Evolutionary conservation across 1,140 invertebrate species (phyloP).

Genomic region (Caenorhabditis elegans): DNA sequence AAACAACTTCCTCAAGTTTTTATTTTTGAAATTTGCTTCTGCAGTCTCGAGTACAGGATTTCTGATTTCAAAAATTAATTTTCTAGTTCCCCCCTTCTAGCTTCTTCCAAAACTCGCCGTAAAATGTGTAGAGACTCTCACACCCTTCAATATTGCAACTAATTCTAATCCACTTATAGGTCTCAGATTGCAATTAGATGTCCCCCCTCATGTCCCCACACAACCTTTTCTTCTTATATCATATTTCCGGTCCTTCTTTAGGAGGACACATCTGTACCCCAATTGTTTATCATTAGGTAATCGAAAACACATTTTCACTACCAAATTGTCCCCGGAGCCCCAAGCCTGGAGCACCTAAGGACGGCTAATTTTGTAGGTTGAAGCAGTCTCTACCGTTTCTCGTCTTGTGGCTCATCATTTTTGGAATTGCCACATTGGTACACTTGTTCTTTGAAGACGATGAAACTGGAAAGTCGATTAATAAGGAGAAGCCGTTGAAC

Average conservation of each 20-base stretch:
- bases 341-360: too few relatives aligned
- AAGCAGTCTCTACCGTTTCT: constrained; percentile 16
- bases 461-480: neutral
- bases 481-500: constrained; percentile 15
- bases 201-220: neutral
- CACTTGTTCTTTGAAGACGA: constrained; percentile 27
- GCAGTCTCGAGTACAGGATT: too few relatives aligned
- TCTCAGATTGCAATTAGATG: constrained; percentile 31
- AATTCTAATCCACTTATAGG: constrained; percentile 26
- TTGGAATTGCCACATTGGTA: neutral
- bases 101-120: too few relatives aligned
- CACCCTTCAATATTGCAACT: neutral
- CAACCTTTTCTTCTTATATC: constrained; percentile 1
- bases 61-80: too few relatives aligned
- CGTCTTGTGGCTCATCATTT: constrained; percentile 1
- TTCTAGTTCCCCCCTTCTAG: too few relatives aligned
- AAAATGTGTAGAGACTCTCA: too few relatives aligned
- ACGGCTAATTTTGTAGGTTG: neutral
- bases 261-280: constrained; percentile 7
- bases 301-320: neutral
- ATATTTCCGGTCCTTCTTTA: neutral
- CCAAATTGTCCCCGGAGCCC: neutral
- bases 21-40: too few relatives aligned
- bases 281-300: constrained; percentile 34
- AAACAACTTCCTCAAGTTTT: too few relatives aligned